These are phyloP conservation scores for Hyaena hyaena DNA, from an alignment of 2,113 vertebrate species.

Conservation along the genomic window DNA sequence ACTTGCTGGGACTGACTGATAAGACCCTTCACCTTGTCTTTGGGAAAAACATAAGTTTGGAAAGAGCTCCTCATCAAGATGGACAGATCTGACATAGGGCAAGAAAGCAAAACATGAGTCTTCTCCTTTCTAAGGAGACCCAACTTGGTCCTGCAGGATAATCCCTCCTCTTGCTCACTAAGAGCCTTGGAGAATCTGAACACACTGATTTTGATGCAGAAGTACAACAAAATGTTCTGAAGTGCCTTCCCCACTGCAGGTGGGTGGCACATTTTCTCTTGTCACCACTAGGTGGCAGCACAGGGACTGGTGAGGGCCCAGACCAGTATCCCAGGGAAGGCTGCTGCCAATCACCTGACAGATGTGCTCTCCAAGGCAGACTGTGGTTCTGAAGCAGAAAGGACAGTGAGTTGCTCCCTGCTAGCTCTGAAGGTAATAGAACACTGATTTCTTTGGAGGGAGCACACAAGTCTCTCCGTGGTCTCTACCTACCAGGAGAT, in stretches of 20 bases:
- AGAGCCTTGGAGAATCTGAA: neutral
- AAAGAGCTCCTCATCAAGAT: neutral
- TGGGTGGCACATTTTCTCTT: neutral
- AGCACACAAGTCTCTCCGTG: neutral
- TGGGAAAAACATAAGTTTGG: neutral
- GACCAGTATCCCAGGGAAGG: neutral
- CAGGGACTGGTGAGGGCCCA: neutral
- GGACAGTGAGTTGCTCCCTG: neutral
- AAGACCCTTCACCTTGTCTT: neutral
- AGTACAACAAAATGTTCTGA: neutral
- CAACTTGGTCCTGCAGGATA: neutral
- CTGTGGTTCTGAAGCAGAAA: neutral
- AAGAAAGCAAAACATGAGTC: neutral
- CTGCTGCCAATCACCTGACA: neutral
- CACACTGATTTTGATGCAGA: accelerated
- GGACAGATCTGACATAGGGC: neutral
- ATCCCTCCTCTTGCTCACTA: neutral
- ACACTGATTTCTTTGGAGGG: neutral
- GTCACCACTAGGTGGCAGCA: neutral
- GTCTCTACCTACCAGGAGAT: neutral
- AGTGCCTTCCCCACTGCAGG: accelerated
- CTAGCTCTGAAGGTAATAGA: neutral
- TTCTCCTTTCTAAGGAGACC: neutral
- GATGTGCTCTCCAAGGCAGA: neutral
- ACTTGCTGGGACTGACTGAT: neutral